Percentiles rank a stretch among this genome's conserved stretches.
Conservation (phyloP, 1,140 invertebrate genomes). For the Drosophila dunni region DNA sequence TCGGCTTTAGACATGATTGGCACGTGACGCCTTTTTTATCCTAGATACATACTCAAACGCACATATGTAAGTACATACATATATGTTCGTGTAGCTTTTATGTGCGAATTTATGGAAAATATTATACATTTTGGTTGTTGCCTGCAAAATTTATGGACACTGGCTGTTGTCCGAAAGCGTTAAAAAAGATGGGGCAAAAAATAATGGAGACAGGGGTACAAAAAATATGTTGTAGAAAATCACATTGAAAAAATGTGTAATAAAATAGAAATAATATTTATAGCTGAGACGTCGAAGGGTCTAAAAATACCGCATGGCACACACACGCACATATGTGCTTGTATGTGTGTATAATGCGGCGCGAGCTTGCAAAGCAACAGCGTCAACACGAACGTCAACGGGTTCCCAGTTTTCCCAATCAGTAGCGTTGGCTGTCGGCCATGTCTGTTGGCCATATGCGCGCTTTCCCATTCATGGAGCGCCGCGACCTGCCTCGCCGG, state of each 20-base stretch:
- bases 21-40: slow-evolving; percentile 57
- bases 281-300: slow-evolving; percentile 79
- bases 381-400: slow-evolving; percentile 40
- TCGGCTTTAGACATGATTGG: slow-evolving; percentile 35
- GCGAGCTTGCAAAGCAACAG: slow-evolving; percentile 45
- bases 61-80: slow-evolving; percentile 5
- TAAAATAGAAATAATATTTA: slow-evolving; percentile 84
- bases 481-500: slow-evolving; percentile 62
- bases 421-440: slow-evolving; percentile 28
- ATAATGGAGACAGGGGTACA: not conserved
- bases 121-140: slow-evolving; percentile 42
- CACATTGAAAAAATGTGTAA: slow-evolving; percentile 80
- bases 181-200: slow-evolving; percentile 20
- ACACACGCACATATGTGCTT: not conserved
- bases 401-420: slow-evolving; percentile 29
- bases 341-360: slow-evolving; percentile 26
- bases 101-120: slow-evolving; percentile 48
- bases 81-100: slow-evolving; percentile 7
- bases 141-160: slow-evolving; percentile 44
- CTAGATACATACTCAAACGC: slow-evolving; percentile 8
- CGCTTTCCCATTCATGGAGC: slow-evolving; percentile 74
- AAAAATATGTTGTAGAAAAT: slow-evolving; percentile 62
- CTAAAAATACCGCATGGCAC: slow-evolving; percentile 63
- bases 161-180: slow-evolving; percentile 37
- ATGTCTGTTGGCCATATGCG: slow-evolving; percentile 60